phyloP scores from a whole-genome alignment of 2,797 vertebrate species.

The Rhinoraja longicauda region DNA sequence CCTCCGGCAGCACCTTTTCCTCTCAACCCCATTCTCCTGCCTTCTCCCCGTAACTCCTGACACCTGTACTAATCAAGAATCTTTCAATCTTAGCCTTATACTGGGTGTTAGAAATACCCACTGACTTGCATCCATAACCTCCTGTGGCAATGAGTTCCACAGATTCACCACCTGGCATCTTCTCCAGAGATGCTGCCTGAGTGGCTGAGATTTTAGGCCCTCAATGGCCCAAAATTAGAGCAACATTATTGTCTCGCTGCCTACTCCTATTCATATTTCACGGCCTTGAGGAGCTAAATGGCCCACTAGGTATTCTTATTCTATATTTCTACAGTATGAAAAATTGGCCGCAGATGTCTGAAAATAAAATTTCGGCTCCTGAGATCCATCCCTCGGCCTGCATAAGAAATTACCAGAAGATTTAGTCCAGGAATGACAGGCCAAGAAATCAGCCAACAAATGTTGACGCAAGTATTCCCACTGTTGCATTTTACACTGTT shows the following conservation, averaged over 20 bases:
- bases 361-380: neutral
- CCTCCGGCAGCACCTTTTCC: no score
- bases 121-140: no score
- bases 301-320: neutral
- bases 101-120: no score
- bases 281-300: neutral
- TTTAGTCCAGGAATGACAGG: neutral
- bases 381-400: neutral
- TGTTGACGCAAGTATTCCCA: neutral
- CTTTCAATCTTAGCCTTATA: no score
- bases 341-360: neutral
- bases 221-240: neutral
- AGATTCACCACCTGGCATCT: no score
- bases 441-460: no score
- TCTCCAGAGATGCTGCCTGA: no score
- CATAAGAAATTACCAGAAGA: neutral
- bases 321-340: neutral
- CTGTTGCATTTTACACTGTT: neutral
- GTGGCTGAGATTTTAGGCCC: neutral
- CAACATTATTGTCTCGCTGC: no score
- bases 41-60: no score
- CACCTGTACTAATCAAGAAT: no score
- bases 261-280: neutral
- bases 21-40: no score
- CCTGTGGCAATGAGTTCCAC: no score